Evolutionary conservation across 2,888 invertebrate species (phyloP).

Genomic region (Cheilosia grossa): DNA sequence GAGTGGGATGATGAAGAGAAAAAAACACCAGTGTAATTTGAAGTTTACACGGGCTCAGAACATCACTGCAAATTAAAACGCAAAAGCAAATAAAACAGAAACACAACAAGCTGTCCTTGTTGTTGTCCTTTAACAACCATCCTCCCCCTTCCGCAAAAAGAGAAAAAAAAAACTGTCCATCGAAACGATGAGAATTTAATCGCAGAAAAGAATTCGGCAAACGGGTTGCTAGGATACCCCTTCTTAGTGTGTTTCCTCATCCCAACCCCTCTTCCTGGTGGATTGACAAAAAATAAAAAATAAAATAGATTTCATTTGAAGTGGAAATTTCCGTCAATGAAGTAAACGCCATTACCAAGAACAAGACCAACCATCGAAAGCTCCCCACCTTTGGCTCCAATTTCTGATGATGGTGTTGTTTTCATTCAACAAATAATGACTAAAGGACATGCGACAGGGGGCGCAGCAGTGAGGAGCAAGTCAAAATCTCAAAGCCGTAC

Average conservation of each 20-base stretch:
- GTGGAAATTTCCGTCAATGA: conserved; percentile 36
- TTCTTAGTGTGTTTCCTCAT: conserved; percentile 26
- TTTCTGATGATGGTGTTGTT: conserved; percentile 51
- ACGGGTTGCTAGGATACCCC: conserved; percentile 65
- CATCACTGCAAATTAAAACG: conserved; percentile 6
- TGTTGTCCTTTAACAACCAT: conserved; percentile 30
- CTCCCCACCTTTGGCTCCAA: not conserved
- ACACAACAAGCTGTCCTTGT: conserved; percentile 38
- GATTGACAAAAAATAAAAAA: conserved; percentile 20
- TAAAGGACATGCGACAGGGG: conserved; percentile 28
- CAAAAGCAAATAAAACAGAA: conserved; percentile 3
- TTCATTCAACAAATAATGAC: conserved; percentile 57
- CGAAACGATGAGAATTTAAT: conserved; percentile 10
- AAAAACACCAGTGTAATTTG: conserved; percentile 32
- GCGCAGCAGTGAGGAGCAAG: conserved; percentile 4
- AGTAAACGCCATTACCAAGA: not conserved
- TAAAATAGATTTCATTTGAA: conserved; percentile 38
- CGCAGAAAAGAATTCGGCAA: conserved; percentile 2
- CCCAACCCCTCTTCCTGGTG: not conserved
- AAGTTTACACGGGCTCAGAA: conserved; percentile 36
- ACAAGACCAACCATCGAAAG: not conserved
- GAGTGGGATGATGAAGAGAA: not conserved
- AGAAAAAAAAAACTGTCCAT: not conserved
- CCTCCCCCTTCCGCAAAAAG: not conserved
- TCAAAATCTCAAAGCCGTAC: conserved; percentile 33